Evolutionary conservation across 92 coral and sea anemone genomes (phyloP).

Genomic region (Porites rus): DNA sequence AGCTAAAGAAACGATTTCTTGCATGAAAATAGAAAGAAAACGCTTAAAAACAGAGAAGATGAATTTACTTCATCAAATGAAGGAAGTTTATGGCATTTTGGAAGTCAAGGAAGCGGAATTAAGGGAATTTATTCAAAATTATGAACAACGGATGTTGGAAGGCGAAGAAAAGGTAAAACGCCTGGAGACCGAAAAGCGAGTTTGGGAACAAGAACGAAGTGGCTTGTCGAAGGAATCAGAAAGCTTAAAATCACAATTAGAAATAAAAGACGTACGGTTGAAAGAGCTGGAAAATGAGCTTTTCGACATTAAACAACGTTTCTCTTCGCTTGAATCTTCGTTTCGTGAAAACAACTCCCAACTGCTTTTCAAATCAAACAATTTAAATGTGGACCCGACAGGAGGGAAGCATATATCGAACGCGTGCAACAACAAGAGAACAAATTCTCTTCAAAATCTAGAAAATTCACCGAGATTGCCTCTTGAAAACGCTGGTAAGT

Average conservation of each 20-base stretch:
- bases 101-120: constrained; percentile 95
- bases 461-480: constrained; percentile 28
- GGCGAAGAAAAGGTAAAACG: constrained; percentile 71
- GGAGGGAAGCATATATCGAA: constrained; percentile 34
- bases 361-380: constrained; percentile 44
- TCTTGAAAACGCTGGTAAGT: constrained; percentile 38
- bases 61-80: constrained; percentile 87
- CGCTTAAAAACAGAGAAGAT: constrained; percentile 93
- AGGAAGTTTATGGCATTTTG: constrained; percentile 90
- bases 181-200: constrained; percentile 71
- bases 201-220: constrained; percentile 68
- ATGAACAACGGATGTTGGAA: constrained; percentile 91
- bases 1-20: constrained; percentile 94
- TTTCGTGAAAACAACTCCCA: constrained; percentile 60
- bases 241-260: constrained; percentile 73
- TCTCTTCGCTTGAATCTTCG: constrained; percentile 63
- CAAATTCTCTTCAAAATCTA: constrained; percentile 31
- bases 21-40: constrained; percentile 92
- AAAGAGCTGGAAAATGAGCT: constrained; percentile 83
- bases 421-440: constrained; percentile 7
- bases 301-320: constrained; percentile 73
- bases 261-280: constrained; percentile 80
- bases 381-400: constrained; percentile 27
- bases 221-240: constrained; percentile 55
- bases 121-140: constrained; percentile 91